Conservation (phyloP, 2,888 invertebrate species). For the Physocephala rufipes region DNA sequence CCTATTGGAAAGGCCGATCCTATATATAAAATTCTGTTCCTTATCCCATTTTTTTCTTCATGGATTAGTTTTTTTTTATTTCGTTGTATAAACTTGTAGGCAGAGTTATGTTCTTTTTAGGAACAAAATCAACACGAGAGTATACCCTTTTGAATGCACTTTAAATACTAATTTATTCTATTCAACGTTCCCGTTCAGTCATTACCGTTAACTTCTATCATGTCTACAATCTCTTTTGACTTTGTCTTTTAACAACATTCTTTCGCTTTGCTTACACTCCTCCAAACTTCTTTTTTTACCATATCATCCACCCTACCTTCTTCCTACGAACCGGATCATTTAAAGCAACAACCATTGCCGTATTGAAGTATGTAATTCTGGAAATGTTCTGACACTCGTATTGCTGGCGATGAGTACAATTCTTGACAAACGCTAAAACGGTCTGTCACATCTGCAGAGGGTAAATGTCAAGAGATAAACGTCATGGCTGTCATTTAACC, state of each 20-base stretch:
- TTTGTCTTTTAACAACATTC: background rate
- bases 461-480: slow-evolving; percentile 33
- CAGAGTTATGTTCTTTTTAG: too few relatives aligned
- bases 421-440: too few relatives aligned
- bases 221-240: background rate
- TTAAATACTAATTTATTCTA: slow-evolving; percentile 35
- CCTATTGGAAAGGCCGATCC: too few relatives aligned
- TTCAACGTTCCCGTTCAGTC: background rate
- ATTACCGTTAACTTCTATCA: background rate
- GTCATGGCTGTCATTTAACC: slow-evolving; percentile 32
- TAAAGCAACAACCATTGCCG: slow-evolving; percentile 3
- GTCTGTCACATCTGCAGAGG: too few relatives aligned
- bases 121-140: too few relatives aligned
- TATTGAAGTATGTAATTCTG: background rate
- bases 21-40: too few relatives aligned
- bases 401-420: too few relatives aligned
- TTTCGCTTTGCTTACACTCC: background rate
- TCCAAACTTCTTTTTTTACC: slow-evolving; percentile 4
- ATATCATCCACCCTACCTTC: background rate
- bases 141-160: slow-evolving; percentile 26
- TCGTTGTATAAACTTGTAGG: too few relatives aligned
- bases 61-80: too few relatives aligned
- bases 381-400: too few relatives aligned
- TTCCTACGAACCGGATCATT: slow-evolving; percentile 15
- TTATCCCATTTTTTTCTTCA: too few relatives aligned